phyloP scores from a whole-genome alignment of 2,888 invertebrate genomes.

The Dicycla oo region DNA sequence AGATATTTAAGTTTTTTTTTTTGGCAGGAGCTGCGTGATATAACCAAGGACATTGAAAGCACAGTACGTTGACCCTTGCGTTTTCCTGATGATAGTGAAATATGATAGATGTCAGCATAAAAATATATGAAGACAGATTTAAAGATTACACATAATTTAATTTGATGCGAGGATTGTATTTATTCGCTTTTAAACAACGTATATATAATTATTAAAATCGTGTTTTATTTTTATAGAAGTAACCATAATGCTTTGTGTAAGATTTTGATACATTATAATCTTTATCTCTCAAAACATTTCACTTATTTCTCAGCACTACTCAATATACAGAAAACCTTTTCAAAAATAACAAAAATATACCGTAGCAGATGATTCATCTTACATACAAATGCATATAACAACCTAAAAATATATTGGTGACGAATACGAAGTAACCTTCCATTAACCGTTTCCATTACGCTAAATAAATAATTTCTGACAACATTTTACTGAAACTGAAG shows the following conservation, averaged over 20 bases:
- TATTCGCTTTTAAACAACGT: too few relatives aligned
- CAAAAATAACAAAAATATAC: background rate
- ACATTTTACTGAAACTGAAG: slow-evolving; percentile 31
- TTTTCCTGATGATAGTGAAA: background rate
- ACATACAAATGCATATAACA: background rate
- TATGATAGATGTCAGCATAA: background rate
- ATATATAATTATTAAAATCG: background rate
- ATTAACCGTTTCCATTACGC: slow-evolving; percentile 39
- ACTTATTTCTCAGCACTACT: background rate
- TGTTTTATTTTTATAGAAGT: background rate
- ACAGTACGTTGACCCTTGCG: slow-evolving; percentile 16
- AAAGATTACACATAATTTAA: background rate
- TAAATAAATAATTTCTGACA: slow-evolving; percentile 58
- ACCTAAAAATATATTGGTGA: slow-evolving; percentile 31
- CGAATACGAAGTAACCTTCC: slow-evolving; percentile 13
- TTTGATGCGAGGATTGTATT: background rate
- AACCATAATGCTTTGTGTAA: background rate
- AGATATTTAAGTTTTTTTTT: background rate
- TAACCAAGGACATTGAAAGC: slow-evolving; percentile 1
- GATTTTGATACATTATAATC: background rate
- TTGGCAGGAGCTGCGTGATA: background rate
- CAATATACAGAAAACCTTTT: background rate
- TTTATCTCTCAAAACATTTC: background rate
- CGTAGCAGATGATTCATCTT: background rate
- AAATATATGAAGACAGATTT: background rate